phyloP scores from a whole-genome alignment of 2,113 vertebrate genomes.

The Tyrannus savana region DNA sequence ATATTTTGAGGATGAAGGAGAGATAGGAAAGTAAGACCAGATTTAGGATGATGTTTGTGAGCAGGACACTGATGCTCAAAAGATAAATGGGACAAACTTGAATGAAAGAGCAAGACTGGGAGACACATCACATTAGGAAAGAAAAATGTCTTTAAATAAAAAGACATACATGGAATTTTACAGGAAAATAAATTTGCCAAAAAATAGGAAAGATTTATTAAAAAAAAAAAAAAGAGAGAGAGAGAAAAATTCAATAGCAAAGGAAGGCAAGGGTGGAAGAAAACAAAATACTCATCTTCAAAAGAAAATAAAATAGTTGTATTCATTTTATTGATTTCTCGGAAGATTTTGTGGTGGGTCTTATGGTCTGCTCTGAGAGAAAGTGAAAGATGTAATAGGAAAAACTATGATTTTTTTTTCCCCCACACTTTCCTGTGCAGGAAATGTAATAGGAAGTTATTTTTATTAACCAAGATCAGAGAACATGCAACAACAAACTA shows the following conservation, averaged over 20 bases:
- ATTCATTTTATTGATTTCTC: not conserved
- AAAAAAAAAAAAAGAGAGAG: not conserved
- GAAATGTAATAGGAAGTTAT: slow-evolving; percentile 66
- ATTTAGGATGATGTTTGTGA: not conserved
- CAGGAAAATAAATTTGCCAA: not conserved
- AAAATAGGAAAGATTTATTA: not conserved
- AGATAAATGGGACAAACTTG: not conserved
- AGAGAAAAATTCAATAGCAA: not conserved
- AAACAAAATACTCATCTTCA: not conserved
- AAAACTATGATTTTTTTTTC: not conserved
- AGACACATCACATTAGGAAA: not conserved
- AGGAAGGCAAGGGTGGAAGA: not conserved
- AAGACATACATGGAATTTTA: not conserved
- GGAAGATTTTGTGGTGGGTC: not conserved
- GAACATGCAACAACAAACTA: slow-evolving; percentile 4
- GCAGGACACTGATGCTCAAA: not conserved
- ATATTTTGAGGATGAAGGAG: not conserved
- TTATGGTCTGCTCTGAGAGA: not conserved
- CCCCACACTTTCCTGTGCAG: slow-evolving; percentile 36
- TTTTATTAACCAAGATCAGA: slow-evolving; percentile 30
- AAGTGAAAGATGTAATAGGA: slow-evolving; percentile 6
- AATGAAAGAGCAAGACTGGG: not conserved
- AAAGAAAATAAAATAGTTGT: not conserved
- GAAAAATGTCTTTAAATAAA: not conserved
- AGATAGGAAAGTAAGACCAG: not conserved